phyloP scores from a whole-genome alignment of 2,888 invertebrate genomes.

The Meghimatium bilineatum region DNA sequence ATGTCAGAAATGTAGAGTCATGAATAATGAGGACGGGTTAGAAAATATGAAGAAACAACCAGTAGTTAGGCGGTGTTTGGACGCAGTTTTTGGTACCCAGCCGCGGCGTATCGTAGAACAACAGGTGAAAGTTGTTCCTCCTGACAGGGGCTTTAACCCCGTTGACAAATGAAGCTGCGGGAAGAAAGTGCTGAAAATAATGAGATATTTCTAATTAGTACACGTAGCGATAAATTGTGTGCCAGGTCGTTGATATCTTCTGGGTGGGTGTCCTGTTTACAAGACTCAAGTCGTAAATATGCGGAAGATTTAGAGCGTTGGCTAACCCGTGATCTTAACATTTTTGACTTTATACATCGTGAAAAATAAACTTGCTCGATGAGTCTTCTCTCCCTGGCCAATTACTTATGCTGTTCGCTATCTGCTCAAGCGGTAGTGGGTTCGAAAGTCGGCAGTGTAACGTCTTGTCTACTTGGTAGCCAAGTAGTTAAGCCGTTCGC shows the following conservation, averaged over 20 bases:
- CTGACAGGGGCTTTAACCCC: not conserved
- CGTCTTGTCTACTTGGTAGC: too few relatives aligned
- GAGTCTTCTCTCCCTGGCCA: too few relatives aligned
- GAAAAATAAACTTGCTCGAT: too few relatives aligned
- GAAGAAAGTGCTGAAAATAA: not conserved
- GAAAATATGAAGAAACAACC: not conserved
- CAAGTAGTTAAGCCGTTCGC: too few relatives aligned
- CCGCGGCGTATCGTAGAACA: not conserved
- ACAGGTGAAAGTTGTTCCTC: slow-evolving; percentile 24
- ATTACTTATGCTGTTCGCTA: too few relatives aligned
- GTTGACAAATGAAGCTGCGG: not conserved
- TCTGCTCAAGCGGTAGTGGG: too few relatives aligned
- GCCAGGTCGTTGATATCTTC: not conserved
- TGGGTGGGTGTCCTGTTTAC: not conserved
- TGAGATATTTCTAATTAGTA: slow-evolving; percentile 3
- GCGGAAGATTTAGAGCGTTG: not conserved
- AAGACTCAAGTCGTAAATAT: not conserved
- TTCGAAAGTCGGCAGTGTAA: too few relatives aligned
- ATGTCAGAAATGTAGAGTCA: not conserved
- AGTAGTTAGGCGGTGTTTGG: not conserved
- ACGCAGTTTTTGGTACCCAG: not conserved
- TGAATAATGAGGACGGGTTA: not conserved
- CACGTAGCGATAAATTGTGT: not conserved
- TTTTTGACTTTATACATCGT: too few relatives aligned
- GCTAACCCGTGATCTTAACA: too few relatives aligned